Percentiles rank a stretch among this genome's conserved stretches.
Conservation (phyloP, 2,888 invertebrate genomes). For the Ormyrus thymus region DNA sequence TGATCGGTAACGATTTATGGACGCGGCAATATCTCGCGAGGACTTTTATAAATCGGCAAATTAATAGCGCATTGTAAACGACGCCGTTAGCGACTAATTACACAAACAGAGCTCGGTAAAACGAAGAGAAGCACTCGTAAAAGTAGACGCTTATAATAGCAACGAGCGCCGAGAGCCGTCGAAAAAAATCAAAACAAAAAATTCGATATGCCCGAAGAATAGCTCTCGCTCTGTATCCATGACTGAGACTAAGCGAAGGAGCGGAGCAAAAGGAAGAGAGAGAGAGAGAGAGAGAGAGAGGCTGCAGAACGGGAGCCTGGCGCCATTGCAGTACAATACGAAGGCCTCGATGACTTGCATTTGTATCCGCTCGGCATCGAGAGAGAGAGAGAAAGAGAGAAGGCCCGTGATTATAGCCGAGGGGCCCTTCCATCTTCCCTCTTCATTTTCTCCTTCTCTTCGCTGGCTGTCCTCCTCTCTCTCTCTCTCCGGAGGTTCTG, state of each 20-base stretch:
- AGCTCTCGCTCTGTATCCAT: too few species aligned
- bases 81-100: too few species aligned
- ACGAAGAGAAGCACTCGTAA: not conserved
- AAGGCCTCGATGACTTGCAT: constrained; percentile 71
- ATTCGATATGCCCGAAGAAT: too few species aligned
- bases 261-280: constrained; percentile 49
- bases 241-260: constrained; percentile 25
- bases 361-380: constrained; percentile 62
- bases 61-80: too few species aligned
- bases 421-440: constrained; percentile 59
- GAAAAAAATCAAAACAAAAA: too few species aligned
- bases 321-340: constrained; percentile 71
- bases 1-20: constrained; percentile 38
- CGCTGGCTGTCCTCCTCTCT: constrained; percentile 41
- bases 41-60: too few species aligned
- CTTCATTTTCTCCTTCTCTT: constrained; percentile 54
- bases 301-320: constrained; percentile 71
- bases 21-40: not conserved
- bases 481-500: constrained; percentile 3
- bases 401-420: constrained; percentile 66
- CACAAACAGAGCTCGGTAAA: not conserved
- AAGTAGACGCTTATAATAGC: not conserved
- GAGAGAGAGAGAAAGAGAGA: constrained; percentile 41
- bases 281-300: constrained; percentile 40
- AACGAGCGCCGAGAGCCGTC: not conserved